Evolutionary conservation across 2,113 vertebrate species (phyloP).

Genomic region (Xerus inauris): DNA sequence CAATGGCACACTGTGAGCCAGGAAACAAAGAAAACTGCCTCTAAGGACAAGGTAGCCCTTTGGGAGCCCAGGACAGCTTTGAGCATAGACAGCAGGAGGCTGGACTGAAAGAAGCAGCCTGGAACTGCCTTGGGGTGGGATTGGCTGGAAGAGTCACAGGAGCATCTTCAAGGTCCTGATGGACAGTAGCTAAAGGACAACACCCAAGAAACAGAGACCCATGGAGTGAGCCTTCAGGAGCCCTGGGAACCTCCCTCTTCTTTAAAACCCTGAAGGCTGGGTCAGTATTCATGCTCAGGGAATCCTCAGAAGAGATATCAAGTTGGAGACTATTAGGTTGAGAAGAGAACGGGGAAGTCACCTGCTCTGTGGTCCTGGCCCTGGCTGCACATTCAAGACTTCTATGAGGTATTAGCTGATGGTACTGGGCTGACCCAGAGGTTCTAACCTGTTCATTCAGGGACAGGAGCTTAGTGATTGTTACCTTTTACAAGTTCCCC

Average conservation of each 20-base stretch:
- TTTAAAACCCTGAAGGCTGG: background rate
- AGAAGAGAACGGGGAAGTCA: background rate
- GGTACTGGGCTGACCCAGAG: background rate
- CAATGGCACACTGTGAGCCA: background rate
- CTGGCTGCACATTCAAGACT: rapidly evolving
- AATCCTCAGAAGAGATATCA: background rate
- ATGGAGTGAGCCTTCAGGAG: background rate
- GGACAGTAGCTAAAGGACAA: background rate
- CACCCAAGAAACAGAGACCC: background rate
- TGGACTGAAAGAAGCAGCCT: background rate
- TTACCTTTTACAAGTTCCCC: background rate
- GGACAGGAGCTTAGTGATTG: background rate
- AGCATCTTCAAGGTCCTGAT: background rate
- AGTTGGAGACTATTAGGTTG: background rate
- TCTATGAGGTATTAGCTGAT: background rate
- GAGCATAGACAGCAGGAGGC: background rate
- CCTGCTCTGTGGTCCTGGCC: background rate
- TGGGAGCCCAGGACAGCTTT: background rate
- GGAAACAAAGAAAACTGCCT: background rate
- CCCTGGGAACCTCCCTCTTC: background rate
- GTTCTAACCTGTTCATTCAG: background rate
- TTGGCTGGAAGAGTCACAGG: background rate
- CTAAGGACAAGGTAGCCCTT: background rate
- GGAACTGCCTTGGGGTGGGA: background rate
- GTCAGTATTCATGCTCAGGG: background rate